Base-by-base conservation (phyloP, 2,113 vertebrate genomes). In the Mustela nigripes region DNA sequence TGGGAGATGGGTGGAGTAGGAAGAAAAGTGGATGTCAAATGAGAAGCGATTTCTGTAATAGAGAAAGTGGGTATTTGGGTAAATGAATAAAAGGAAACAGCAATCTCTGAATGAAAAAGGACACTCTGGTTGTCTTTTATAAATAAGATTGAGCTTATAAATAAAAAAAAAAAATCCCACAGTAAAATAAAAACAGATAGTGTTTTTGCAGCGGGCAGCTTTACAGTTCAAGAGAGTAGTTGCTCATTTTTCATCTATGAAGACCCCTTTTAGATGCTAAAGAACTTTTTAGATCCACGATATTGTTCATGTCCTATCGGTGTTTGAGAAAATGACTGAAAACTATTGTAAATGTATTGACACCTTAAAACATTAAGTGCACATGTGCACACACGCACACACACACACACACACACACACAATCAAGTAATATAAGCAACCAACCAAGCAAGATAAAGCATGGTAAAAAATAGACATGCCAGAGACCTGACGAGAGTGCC, bases 31-130 rank as follows among this genome's bases (percentile, higher is more conserved):
- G 8, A 76, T 8, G 56, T 89, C 79, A 94, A 89, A 89, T 90
- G 24, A 95, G 15, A 56, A 89, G 71, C 53, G 14, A 97, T 81
- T 96, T 96, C 50, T 94, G 4, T 92, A 95, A 94, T 79, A 85
- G 69, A 42, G 36, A 94, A 97, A 95, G 53, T 71, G 45, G 12
- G 3, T 88, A 82, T 85, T 95, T 85, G 83, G 7, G 39, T 94
- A 96, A 97, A 92, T 73, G 33, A 92, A 91, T 91, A 96, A 92
- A 80, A 67, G 48, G 26, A 53, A 87, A 83, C 48, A 79, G 50
- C 15, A 89, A 71, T 65, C 62, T 83, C 31, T 53, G 50, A 71
- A 83, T 65, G 33, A 91, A 63, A 80, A 56, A 90, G 11, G 62
- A 88, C 45, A 87, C 21, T 92, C 31, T 91, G 45, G 21, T n/a